Base-by-base conservation (phyloP, 2,888 invertebrate genomes). In the Drosophila rubida region DNA sequence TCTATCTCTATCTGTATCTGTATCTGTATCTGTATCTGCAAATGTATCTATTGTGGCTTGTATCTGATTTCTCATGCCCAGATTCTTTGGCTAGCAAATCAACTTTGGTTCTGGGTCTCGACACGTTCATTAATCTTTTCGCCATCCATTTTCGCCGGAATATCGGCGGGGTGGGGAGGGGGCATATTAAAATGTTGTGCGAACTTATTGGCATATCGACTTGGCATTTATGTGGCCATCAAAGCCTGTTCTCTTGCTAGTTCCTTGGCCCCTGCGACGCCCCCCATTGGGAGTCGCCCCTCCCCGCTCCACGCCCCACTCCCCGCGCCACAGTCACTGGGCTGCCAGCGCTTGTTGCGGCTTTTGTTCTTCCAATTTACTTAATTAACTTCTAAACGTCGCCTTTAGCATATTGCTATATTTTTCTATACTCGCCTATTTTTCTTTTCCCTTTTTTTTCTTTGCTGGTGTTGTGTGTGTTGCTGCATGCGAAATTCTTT, bases 311-410 rank as follows among this genome's bases (percentile, higher is more conserved):
- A 19, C 30, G 3, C 13, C 19, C 25, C 25, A 4, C 25, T 32
- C 13, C 16, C 19, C 30, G 23, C 5, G 0, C 4, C 14, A 1
- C 50, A 22, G n/a, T 23, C 54, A 8, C 19, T 37, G 19, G 37
- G 8, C 44, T n/a, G 7, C 19, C 4, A 16, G 22, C 42, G 25
- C 9, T 46, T 39, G 37, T 41, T 65, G 41, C 62, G 64, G 67
- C 70, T 70, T 82, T 83, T 83, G 78, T 64, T 80, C 69, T 75
- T 51, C 73, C 78, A 87, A 82, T 82, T 82, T 82, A 65, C 76
- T 87, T 82, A 87, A 82, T 82, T 84, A 87, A 87, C 81, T 87
- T 82, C 87, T 84, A 87, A 87, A 80, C 87, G 81, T 82, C 73
- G 75, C 81, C 84, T 81, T 85, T 65, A 78, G 80, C 85, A 75